Base-by-base conservation (phyloP, 2,888 invertebrate genomes). In the Drosophila rellima region DNA sequence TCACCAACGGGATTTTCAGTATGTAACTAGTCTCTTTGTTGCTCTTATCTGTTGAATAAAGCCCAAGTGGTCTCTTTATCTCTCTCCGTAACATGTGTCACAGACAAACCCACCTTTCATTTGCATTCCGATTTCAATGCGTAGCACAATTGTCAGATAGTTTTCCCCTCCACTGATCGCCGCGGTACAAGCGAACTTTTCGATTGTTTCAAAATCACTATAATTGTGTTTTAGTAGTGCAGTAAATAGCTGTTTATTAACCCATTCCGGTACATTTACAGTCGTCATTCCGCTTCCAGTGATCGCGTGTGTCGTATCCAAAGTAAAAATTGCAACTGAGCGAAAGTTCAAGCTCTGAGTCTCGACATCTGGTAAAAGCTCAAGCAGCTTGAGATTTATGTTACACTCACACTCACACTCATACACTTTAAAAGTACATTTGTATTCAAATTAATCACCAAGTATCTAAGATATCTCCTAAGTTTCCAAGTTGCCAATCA, bases 111-210 rank as follows among this genome's bases (percentile, higher is more conserved):
- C 59, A 91, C 91, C 87, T 76, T 82, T 74, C 13, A 90, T 57
- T 60, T 78, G 72, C 37, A 90, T 59, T 23, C 67, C 61, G 23
- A 91, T 78, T 18, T 55, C 52, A 2, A 88, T 74, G 37, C 91
- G 82, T 33, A 89, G 64, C 67, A 92, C 89, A 52, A 80, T 67
- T 2, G 91, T 89, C 17, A 81, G 61, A 67, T 86, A 92, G 35
- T 92, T 92, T 71, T 92, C 92, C 3, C 90, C 91, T 1, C 77
- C 70, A 7, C 70, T 80, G 33, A 85, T 82, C 3, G 90, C 91
- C 2, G 85, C 65, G 0, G 54, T 65, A 2, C 74, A 65, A 3
- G 39, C 68, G 17, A 88, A 90, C 8, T 74, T 65, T n/a, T 65
- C 11, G 3, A 91, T 86, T 4, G 62, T 52, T 20, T 74, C 56